Evolutionary conservation across 1,140 invertebrate genomes (phyloP).

Genomic region (Drosophila tsacasi): DNA sequence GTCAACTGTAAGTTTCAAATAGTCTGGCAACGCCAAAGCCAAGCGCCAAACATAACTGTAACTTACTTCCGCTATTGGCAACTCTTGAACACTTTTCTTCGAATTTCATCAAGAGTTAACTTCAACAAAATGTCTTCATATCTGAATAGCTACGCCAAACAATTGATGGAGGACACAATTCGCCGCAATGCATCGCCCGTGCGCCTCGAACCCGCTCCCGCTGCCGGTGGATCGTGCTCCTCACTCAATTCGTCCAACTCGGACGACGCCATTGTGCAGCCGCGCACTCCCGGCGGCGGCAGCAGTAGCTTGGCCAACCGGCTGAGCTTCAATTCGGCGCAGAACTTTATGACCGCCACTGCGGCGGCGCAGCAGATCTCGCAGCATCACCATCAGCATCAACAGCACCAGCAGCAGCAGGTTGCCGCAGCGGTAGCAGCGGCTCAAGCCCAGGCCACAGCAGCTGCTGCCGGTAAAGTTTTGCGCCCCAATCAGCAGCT

Average conservation of each 20-base stretch:
- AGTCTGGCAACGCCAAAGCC: not conserved
- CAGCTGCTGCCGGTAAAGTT: slow-evolving; percentile 85
- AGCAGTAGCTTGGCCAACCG: slow-evolving; percentile 78
- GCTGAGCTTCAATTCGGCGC: slow-evolving; percentile 83
- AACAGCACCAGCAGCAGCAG: slow-evolving; percentile 61
- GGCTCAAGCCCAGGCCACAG: slow-evolving; percentile 68
- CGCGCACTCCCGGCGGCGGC: slow-evolving; percentile 61
- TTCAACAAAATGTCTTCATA: slow-evolving; percentile 1
- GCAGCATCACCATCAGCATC: slow-evolving; percentile 62
- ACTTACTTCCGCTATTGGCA: not conserved
- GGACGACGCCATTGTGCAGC: slow-evolving; percentile 87
- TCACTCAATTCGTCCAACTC: slow-evolving; percentile 91
- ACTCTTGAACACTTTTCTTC: not conserved
- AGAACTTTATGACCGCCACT: slow-evolving; percentile 82
- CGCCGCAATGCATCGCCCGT: slow-evolving; percentile 96
- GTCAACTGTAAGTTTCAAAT: not conserved
- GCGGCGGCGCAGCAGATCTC: slow-evolving; percentile 82
- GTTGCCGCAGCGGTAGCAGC: slow-evolving; percentile 73
- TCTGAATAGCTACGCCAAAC: slow-evolving; percentile 91
- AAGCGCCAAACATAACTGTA: slow-evolving; percentile 17
- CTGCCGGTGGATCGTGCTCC: slow-evolving; percentile 86
- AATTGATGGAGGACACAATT: slow-evolving; percentile 96
- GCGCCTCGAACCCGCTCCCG: slow-evolving; percentile 87
- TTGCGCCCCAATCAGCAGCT: slow-evolving; percentile 86
- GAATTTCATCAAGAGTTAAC: not conserved